A percentile compares a stretch with the other conserved stretches of the same genome.
phyloP scores from a whole-genome alignment of 2,888 invertebrate species.

The Sminthurides aquaticus region DNA sequence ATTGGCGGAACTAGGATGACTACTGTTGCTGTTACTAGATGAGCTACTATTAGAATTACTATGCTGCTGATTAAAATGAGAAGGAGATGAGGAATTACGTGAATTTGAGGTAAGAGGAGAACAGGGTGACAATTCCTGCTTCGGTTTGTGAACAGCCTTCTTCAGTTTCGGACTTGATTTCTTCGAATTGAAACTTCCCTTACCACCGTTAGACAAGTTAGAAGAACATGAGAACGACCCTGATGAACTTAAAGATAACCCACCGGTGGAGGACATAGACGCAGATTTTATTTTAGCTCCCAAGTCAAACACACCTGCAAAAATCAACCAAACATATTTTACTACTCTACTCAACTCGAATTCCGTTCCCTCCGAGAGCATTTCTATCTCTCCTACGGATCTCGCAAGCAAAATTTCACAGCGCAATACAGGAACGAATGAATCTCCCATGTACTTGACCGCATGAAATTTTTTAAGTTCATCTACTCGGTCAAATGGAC shows the following conservation, averaged over 20 bases:
- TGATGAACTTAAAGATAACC: constrained; percentile 16
- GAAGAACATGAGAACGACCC: constrained; percentile 9
- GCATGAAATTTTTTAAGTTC: background rate
- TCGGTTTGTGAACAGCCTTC: constrained; percentile 25
- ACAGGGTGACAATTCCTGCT: constrained; percentile 22
- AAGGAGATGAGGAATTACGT: constrained; percentile 8
- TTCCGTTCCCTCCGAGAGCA: too few relatives aligned
- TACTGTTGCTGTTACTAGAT: constrained; percentile 3
- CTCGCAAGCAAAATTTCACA: too few relatives aligned
- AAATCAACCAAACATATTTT: background rate
- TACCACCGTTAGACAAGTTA: constrained; percentile 8
- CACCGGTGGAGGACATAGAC: constrained; percentile 15
- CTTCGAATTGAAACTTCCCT: constrained; percentile 1
- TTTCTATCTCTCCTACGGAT: too few relatives aligned
- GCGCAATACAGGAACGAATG: background rate
- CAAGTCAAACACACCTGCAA: constrained; percentile 22
- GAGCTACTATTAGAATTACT: background rate
- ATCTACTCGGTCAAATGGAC: background rate
- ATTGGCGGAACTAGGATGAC: background rate
- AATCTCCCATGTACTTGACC: background rate
- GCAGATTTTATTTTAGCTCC: constrained; percentile 21
- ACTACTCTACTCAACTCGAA: too few relatives aligned
- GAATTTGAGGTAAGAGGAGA: constrained; percentile 12
- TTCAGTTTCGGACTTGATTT: constrained; percentile 21
- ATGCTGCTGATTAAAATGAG: background rate